Percentiles rank a stretch among this genome's conserved stretches.
phyloP scores from a whole-genome alignment of 2,797 vertebrate species.

The Champsocephalus esox region DNA sequence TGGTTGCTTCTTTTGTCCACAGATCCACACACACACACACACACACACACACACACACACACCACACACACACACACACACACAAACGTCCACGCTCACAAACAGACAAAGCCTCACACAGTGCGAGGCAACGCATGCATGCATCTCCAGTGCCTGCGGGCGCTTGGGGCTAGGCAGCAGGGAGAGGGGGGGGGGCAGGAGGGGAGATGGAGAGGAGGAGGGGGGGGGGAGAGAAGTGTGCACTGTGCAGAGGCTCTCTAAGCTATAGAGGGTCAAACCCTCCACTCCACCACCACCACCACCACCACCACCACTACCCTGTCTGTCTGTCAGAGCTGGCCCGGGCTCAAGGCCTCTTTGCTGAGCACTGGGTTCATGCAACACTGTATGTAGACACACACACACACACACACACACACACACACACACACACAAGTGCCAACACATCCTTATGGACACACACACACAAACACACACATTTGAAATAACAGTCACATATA shows the following conservation, averaged over 20 bases:
- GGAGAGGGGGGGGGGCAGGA: constrained; percentile 52
- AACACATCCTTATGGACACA: neutral
- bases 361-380: constrained; percentile 39
- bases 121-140: constrained; percentile 80
- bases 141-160: constrained; percentile 79
- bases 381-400: constrained; percentile 18
- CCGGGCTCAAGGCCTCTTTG: constrained; percentile 67
- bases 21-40: constrained; percentile 45
- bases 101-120: constrained; percentile 82
- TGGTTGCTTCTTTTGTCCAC: constrained; percentile 78
- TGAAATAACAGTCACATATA: constrained; percentile 29
- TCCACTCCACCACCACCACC: constrained; percentile 47
- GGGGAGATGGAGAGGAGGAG: constrained; percentile 42
- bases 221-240: constrained; percentile 32
- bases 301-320: constrained; percentile 54
- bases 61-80: constrained; percentile 31
- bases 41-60: constrained; percentile 22
- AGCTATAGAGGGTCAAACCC: constrained; percentile 76
- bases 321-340: constrained; percentile 59
- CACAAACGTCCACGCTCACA: constrained; percentile 58
- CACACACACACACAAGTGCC: constrained; percentile 15
- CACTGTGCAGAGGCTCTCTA: constrained; percentile 68
- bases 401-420: constrained; percentile 12
- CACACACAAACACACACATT: constrained; percentile 21
- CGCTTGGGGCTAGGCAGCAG: constrained; percentile 74